phyloP scores from a whole-genome alignment of 2,113 vertebrate genomes.

The Pantherophis guttatus region DNA sequence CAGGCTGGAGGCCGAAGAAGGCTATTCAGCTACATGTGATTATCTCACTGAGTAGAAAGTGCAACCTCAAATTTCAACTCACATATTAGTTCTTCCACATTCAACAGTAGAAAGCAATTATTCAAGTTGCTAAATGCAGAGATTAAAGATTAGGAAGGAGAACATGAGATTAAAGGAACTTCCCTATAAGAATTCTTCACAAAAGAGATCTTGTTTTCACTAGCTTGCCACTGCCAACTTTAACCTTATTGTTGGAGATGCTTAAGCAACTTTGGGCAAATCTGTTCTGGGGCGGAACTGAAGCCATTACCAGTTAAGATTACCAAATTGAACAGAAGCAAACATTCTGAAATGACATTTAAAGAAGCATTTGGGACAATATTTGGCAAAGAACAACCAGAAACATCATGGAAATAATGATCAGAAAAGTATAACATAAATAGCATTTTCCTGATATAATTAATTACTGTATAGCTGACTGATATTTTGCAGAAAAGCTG shows the following conservation, averaged over 20 bases:
- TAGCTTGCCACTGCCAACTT: conserved; percentile 50
- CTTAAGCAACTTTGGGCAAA: conserved; percentile 52
- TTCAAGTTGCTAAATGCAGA: background rate
- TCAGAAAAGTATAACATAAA: background rate
- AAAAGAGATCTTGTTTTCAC: conserved; percentile 54
- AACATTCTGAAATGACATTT: conserved; percentile 31
- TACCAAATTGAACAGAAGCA: conserved; percentile 31
- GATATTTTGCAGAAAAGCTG: background rate
- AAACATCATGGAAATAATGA: background rate
- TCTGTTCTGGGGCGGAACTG: conserved; percentile 49
- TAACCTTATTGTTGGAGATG: conserved; percentile 51
- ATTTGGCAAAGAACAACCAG: conserved; percentile 6
- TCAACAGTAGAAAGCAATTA: conserved; percentile 48
- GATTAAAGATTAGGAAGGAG: conserved; percentile 42
- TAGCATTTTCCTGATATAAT: background rate
- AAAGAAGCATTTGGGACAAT: conserved; percentile 44
- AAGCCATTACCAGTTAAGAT: conserved; percentile 38
- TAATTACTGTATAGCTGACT: background rate
- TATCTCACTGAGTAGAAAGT: conserved; percentile 53
- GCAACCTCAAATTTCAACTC: conserved; percentile 33
- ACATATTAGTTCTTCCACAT: conserved; percentile 38
- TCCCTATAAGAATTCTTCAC: conserved; percentile 45
- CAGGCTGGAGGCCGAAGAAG: background rate
- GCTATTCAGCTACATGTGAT: background rate
- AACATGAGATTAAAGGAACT: conserved; percentile 48